These are phyloP conservation scores for Pachymerium ferrugineum DNA, from an alignment of 2,888 invertebrate species.

Conservation along the genomic window DNA sequence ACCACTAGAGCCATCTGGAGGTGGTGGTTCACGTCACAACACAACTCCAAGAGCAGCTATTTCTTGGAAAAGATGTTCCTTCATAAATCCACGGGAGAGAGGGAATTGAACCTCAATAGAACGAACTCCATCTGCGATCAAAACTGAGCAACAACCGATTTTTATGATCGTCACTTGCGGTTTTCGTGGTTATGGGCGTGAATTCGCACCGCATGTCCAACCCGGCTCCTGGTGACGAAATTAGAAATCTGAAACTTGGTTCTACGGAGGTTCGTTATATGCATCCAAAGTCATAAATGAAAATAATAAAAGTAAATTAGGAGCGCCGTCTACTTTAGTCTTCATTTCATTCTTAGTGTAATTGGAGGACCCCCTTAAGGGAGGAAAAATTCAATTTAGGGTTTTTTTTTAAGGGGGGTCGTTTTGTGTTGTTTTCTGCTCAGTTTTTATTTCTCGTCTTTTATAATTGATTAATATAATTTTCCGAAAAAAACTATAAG, in stretches of 20 bases:
- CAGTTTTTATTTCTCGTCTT: not conserved
- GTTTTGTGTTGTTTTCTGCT: not conserved
- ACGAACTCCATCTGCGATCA: not conserved
- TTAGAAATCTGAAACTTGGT: not conserved
- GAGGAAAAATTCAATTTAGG: not conserved
- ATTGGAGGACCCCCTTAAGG: not conserved
- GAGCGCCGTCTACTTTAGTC: not conserved
- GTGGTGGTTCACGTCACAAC: not conserved
- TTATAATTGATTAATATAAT: not conserved
- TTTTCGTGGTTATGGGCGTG: not conserved
- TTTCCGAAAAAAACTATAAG: not conserved
- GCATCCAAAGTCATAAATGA: slow-evolving; percentile 2
- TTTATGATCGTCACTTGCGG: not conserved
- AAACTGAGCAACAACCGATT: not conserved
- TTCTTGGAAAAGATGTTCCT: not conserved
- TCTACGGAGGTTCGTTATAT: not conserved
- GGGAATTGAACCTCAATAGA: not conserved
- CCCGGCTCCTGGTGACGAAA: not conserved
- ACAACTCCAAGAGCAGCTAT: not conserved
- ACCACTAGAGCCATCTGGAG: not conserved
- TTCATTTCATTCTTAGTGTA: not conserved
- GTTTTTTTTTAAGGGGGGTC: not conserved
- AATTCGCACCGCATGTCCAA: not conserved
- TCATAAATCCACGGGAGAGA: slow-evolving; percentile 2
- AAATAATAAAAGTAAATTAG: not conserved